phyloP scores from a whole-genome alignment of 2,888 invertebrate species.

The Onchidella celtica region DNA sequence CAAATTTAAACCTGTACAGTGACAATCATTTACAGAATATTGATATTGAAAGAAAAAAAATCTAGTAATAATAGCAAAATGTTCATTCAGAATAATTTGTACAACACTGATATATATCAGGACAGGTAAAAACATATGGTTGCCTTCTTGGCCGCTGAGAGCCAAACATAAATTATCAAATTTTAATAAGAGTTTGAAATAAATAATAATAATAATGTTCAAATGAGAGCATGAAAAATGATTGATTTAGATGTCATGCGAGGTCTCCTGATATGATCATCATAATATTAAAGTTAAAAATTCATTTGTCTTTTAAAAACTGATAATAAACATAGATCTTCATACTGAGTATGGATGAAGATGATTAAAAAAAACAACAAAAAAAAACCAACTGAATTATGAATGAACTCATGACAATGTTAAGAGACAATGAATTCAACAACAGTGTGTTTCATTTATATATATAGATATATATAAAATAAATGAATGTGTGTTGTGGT shows the following conservation, averaged over 20 bases:
- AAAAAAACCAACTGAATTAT: too few species aligned
- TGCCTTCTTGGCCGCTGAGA: conserved; percentile 31
- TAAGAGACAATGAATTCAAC: too few species aligned
- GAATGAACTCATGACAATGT: too few species aligned
- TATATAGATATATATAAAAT: too few species aligned
- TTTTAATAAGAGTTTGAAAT: not conserved
- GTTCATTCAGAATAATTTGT: conserved; percentile 10
- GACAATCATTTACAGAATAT: conserved; percentile 23
- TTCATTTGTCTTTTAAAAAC: too few species aligned
- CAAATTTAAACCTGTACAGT: conserved; percentile 27
- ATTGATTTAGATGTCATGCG: conserved; percentile 31
- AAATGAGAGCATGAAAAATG: conserved; percentile 14
- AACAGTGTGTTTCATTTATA: too few species aligned
- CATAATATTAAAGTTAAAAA: conserved; percentile 16
- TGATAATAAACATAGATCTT: conserved; percentile 14
- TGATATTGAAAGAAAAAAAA: not conserved
- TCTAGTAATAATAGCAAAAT: not conserved
- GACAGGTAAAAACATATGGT: not conserved
- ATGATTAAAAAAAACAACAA: too few species aligned
- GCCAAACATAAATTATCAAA: conserved; percentile 18
- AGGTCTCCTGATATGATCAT: conserved; percentile 9
- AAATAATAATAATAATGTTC: not conserved
- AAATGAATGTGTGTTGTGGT: not conserved
- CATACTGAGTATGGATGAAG: not conserved
- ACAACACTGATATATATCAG: conserved; percentile 22